phyloP scores from a whole-genome alignment of 2,888 invertebrate species.

The Cecidostiba fungosa region DNA sequence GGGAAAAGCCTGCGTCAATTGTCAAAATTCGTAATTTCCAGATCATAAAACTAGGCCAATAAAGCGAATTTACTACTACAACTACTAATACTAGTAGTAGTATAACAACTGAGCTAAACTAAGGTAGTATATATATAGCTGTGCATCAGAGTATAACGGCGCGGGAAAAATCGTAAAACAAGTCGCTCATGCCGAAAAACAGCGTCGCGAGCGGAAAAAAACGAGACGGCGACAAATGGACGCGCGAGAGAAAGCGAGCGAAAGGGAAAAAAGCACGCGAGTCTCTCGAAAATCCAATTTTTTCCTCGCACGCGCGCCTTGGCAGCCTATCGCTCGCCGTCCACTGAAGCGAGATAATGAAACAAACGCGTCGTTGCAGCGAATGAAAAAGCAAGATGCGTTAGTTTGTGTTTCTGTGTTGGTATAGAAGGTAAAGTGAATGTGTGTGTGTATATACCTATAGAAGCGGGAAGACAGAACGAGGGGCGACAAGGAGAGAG shows the following conservation, averaged over 20 bases:
- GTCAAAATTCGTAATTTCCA: constrained; percentile 40
- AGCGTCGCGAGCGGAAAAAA: background rate
- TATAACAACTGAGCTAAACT: no score
- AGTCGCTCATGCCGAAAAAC: background rate
- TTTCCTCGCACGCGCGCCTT: background rate
- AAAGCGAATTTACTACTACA: constrained; percentile 30
- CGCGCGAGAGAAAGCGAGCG: background rate
- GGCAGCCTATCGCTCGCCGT: background rate
- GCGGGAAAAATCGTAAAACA: constrained; percentile 33
- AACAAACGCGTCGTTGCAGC: background rate
- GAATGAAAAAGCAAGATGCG: background rate
- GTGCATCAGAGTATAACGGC: background rate
- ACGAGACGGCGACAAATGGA: constrained; percentile 7
- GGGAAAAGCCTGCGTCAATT: background rate
- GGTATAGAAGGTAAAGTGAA: background rate
- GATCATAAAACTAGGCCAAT: constrained; percentile 18
- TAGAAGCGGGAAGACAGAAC: background rate
- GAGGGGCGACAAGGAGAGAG: background rate
- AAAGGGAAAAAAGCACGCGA: background rate
- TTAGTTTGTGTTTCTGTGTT: background rate
- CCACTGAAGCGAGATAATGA: constrained; percentile 24
- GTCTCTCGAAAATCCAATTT: background rate
- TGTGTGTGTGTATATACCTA: background rate
- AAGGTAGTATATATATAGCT: no score
- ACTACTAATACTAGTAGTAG: no score